Conservation (phyloP, 2,888 invertebrate genomes). For the Flexamia atlantica region DNA sequence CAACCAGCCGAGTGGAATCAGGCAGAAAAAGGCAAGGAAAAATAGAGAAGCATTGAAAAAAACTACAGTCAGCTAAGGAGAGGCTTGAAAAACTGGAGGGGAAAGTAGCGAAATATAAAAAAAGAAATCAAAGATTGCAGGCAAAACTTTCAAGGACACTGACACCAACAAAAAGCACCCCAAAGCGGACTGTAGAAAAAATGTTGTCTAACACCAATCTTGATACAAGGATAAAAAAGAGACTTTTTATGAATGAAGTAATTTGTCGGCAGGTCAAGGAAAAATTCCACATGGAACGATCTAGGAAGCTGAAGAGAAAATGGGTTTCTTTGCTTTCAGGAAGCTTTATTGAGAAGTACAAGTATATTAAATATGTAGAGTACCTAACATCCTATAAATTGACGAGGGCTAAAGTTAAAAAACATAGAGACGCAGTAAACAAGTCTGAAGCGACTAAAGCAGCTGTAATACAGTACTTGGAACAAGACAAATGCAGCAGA, state of each 20-base stretch:
- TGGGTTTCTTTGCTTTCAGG: constrained; percentile 41
- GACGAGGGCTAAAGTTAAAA: constrained; percentile 32
- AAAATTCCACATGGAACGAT: constrained; percentile 37
- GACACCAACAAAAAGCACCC: background rate
- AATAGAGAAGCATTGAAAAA: constrained; percentile 37
- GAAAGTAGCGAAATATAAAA: constrained; percentile 3
- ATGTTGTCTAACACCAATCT: constrained; percentile 25
- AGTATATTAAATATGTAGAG: constrained; percentile 44
- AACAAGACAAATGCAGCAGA: constrained; percentile 50
- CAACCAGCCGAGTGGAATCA: constrained; percentile 47
- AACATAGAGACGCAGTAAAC: constrained; percentile 17
- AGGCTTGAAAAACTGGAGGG: constrained; percentile 25
- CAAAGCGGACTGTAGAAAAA: background rate
- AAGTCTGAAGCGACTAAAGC: constrained; percentile 29
- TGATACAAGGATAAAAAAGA: background rate
- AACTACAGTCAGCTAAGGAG: constrained; percentile 21
- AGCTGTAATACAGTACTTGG: constrained; percentile 27
- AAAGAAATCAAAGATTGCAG: constrained; percentile 39
- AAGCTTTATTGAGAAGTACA: constrained; percentile 29
- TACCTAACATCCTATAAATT: background rate
- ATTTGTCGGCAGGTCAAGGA: constrained; percentile 35
- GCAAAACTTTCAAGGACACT: background rate
- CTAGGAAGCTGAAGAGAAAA: constrained; percentile 40
- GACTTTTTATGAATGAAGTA: constrained; percentile 46
- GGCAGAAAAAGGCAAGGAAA: constrained; percentile 41